Evolutionary conservation across 2,113 vertebrate species (phyloP).

Genomic region (Equus quagga): DNA sequence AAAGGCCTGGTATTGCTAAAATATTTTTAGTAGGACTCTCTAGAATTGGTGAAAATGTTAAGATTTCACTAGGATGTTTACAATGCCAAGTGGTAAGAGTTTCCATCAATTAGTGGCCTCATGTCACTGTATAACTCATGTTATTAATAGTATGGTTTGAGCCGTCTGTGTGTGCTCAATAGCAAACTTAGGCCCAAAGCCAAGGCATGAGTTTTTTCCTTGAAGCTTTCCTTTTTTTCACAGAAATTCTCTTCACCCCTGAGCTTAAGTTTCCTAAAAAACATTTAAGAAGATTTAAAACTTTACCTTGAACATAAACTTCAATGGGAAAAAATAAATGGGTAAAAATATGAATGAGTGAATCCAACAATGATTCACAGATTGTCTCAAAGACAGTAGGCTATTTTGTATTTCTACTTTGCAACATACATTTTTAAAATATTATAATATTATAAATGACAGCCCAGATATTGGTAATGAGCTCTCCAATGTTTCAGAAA

Average conservation of each 20-base stretch:
- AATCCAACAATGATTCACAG: background rate
- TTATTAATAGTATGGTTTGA: background rate
- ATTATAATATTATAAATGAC: background rate
- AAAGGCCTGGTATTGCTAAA: background rate
- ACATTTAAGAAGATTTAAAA: background rate
- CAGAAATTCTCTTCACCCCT: background rate
- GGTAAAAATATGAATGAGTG: slow-evolving; percentile 4
- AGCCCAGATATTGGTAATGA: background rate
- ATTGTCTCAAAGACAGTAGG: background rate
- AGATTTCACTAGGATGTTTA: background rate
- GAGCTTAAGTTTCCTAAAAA: background rate
- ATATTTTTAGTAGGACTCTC: background rate
- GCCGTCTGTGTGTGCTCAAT: background rate
- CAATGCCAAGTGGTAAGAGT: background rate
- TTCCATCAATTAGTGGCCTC: background rate
- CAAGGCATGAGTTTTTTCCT: background rate
- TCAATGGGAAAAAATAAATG: background rate
- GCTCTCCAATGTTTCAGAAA: background rate
- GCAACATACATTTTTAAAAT: background rate
- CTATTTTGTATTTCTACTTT: background rate
- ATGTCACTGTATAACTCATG: background rate
- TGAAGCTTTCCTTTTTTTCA: background rate
- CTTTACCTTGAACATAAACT: background rate
- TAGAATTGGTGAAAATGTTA: background rate
- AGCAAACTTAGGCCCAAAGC: background rate